Base-by-base conservation (phyloP, 2,888 invertebrate genomes). In the Caenorhabditis doughertyi region DNA sequence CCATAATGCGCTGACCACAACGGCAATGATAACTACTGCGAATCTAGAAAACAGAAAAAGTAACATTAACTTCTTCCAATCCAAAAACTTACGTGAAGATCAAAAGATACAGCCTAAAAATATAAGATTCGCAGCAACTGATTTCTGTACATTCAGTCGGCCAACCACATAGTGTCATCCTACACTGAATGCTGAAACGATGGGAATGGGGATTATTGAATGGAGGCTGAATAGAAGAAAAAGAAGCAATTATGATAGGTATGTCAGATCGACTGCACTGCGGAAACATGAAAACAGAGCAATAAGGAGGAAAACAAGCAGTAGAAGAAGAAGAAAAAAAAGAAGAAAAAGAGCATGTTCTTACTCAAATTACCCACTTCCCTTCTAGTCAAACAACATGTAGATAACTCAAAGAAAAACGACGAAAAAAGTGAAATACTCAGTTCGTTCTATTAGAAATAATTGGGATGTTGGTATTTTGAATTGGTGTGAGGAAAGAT, bases 41-140 rank as follows among this genome's bases (percentile, higher is more conserved):
- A 86, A 32, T 51, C 85, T 86, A 76, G 16, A n/a, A n/a, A n/a
- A n/a, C n/a, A n/a, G n/a, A n/a, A n/a, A n/a, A n/a, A n/a, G n/a
- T 29, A 21, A 21, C 8, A 16, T 29, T 18, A 8, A 27, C 16
- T 18, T 8, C 27, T 25, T 27, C 27, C 5, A 3, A 1, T 18
- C 2, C 18, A 21, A 29, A 23, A 49, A 74, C 80, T 67, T 35
- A 86, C 85, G 84, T 86, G 76, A 86, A 86, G 35, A 81, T 79
- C 18, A 86, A 74, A 4, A 86, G 76, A 74, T 86, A 86, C 9
- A 86, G 72, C 51, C 85, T 80, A 65, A 86, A 86, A 35, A 81
- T 74, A 71, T 86, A 86, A 0, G 85, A 86, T 51, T 86, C 85
- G 67, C 85, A 86, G 55, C 85, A 86, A 64, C 81, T 84, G 56